Percentiles rank a stretch among this genome's conserved stretches.
Evolutionary conservation across 1,140 invertebrate genomes (phyloP).

Genomic region (Lepidurus apus): DNA sequence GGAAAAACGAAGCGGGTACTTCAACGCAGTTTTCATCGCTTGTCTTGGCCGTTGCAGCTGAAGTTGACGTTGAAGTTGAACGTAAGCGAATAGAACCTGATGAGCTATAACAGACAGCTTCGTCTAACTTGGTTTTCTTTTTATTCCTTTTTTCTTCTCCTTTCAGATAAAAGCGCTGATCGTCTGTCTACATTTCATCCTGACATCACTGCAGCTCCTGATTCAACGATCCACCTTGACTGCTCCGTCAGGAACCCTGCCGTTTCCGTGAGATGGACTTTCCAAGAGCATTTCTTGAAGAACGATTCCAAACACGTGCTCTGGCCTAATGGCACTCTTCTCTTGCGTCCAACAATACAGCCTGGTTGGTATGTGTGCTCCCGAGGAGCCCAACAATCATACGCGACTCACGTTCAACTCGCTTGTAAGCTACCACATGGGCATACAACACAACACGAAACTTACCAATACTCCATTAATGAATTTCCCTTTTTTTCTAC

Average conservation of each 20-base stretch:
- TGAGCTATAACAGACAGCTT: background rate
- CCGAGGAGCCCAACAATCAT: conserved; percentile 5
- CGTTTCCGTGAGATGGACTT: background rate
- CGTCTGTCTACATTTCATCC: background rate
- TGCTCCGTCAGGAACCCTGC: background rate
- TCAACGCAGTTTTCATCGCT: background rate
- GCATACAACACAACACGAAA: background rate
- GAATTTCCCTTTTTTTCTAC: background rate
- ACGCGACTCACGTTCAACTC: conserved; percentile 8
- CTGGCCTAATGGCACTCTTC: conserved; percentile 14
- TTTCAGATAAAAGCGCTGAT: background rate
- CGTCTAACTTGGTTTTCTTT: background rate
- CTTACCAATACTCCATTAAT: background rate
- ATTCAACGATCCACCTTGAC: conserved; percentile 6
- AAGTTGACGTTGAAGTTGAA: background rate
- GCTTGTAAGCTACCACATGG: background rate
- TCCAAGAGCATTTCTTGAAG: background rate
- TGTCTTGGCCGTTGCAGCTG: background rate
- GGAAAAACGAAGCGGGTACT: conserved; percentile 27
- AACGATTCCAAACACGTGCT: conserved; percentile 26
- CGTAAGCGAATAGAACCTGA: background rate
- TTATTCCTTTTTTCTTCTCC: background rate
- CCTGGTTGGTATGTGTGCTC: conserved; percentile 3
- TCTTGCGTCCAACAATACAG: background rate
- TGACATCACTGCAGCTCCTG: background rate